phyloP scores from a whole-genome alignment of 2,888 invertebrate genomes.

The Odontomyia ornata region DNA sequence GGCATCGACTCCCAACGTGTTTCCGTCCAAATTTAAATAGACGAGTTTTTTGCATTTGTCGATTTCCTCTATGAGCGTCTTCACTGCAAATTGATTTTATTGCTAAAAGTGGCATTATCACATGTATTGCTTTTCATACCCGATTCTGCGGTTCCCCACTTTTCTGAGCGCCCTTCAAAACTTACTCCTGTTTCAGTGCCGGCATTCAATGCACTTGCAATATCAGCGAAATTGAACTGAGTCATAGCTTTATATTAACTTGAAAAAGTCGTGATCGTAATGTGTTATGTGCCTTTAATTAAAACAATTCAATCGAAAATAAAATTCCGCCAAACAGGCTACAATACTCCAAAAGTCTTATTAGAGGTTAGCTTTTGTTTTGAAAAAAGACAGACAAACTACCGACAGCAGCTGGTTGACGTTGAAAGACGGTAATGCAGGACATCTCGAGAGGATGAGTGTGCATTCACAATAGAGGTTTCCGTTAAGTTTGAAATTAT shows the following conservation, averaged over 20 bases:
- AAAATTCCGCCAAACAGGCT: slow-evolving; percentile 2
- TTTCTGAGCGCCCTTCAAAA: slow-evolving; percentile 81
- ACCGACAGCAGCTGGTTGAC: not conserved
- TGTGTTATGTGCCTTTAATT: not conserved
- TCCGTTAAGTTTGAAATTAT: not conserved
- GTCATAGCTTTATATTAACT: slow-evolving; percentile 4
- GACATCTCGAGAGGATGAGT: not conserved
- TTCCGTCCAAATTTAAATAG: slow-evolving; percentile 87
- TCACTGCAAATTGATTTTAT: slow-evolving; percentile 67
- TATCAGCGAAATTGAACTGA: slow-evolving; percentile 48
- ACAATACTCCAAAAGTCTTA: not conserved
- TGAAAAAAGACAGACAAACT: not conserved
- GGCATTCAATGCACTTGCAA: slow-evolving; percentile 52
- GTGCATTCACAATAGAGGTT: slow-evolving; percentile 15
- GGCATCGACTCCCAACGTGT: slow-evolving; percentile 90
- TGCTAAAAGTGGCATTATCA: too few species aligned
- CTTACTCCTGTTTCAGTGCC: slow-evolving; percentile 71
- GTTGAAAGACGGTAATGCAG: slow-evolving; percentile 3
- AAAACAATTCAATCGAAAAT: not conserved
- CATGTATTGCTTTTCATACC: too few species aligned
- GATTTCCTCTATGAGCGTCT: slow-evolving; percentile 80
- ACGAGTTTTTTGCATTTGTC: slow-evolving; percentile 73
- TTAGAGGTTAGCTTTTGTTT: slow-evolving; percentile 13
- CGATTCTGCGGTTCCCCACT: slow-evolving; percentile 80
- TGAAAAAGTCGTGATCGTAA: not conserved